Evolutionary conservation across 2,888 invertebrate genomes (phyloP).

Genomic region (Sicus ferrugineus): DNA sequence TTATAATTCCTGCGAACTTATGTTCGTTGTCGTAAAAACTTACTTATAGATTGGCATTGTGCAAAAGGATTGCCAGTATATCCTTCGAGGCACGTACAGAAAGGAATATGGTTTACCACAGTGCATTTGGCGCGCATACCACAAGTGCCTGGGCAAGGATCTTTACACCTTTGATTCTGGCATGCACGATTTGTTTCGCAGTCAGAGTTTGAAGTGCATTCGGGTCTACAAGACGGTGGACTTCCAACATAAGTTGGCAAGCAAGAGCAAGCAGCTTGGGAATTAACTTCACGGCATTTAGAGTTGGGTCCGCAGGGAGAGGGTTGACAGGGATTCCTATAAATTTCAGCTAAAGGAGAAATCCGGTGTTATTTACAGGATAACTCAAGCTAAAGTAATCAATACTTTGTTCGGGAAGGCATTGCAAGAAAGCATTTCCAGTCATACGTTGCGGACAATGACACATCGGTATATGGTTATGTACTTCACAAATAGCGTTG

Average conservation of each 20-base stretch:
- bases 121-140: conserved; percentile 76
- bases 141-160: conserved; percentile 82
- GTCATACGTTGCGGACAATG: conserved; percentile 74
- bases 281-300: conserved; percentile 76
- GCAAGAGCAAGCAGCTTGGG: conserved; percentile 81
- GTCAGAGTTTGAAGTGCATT: conserved; percentile 81
- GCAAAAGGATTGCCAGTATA: conserved; percentile 80
- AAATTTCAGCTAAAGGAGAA: conserved; percentile 52
- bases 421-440: conserved; percentile 77
- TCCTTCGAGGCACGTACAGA: conserved; percentile 76
- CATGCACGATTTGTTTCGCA: conserved; percentile 79
- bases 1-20: not conserved
- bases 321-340: conserved; percentile 74
- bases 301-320: conserved; percentile 80
- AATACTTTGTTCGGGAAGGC: conserved; percentile 62
- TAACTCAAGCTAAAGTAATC: conserved; percentile 66
- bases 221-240: conserved; percentile 80
- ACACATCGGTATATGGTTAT: conserved; percentile 77
- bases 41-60: conserved; percentile 70
- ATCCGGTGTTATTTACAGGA: conserved; percentile 46
- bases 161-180: conserved; percentile 79
- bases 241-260: conserved; percentile 75
- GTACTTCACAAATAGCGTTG: conserved; percentile 75
- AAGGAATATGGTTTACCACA: conserved; percentile 80
- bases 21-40: conserved; percentile 46